A percentile compares a stretch with the other conserved stretches of the same genome.
Evolutionary conservation across 1,140 invertebrate genomes (phyloP).

Genomic region (Euura lappo): DNA sequence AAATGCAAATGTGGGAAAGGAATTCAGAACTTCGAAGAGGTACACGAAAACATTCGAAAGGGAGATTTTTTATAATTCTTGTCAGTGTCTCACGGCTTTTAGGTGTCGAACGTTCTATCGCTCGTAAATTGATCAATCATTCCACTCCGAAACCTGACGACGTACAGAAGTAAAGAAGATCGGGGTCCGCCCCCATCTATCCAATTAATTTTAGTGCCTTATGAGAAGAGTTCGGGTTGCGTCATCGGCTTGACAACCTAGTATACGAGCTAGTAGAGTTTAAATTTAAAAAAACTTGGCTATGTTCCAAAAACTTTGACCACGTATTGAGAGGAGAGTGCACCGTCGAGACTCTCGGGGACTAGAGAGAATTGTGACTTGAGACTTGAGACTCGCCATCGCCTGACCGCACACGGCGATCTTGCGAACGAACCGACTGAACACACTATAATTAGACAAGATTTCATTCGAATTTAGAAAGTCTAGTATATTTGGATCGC

Average conservation of each 20-base stretch:
- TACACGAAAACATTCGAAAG: too few species aligned
- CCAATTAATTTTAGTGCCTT: not conserved
- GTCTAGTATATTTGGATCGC: not conserved
- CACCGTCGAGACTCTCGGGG: too few species aligned
- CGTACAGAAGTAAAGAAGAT: too few species aligned
- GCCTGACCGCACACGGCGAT: slow-evolving; percentile 4
- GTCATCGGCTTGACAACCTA: not conserved
- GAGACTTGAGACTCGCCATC: not conserved
- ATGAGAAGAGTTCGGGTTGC: not conserved
- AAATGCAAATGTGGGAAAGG: too few species aligned
- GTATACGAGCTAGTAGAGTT: not conserved
- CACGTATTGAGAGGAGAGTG: not conserved
- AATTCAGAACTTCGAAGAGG: too few species aligned
- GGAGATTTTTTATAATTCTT: too few species aligned
- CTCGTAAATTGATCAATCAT: too few species aligned
- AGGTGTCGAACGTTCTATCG: too few species aligned
- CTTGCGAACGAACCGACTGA: not conserved
- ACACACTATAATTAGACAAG: not conserved
- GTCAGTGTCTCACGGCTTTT: too few species aligned
- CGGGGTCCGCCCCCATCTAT: not conserved
- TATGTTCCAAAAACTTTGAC: not conserved
- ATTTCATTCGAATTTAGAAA: slow-evolving; percentile 4
- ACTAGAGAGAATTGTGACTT: not conserved
- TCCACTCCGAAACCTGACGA: too few species aligned
- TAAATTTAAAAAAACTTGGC: slow-evolving; percentile 5